A percentile compares a stretch with the other conserved stretches of the same genome.
These are phyloP conservation scores for Epinephelus coioides DNA, from an alignment of 2,797 vertebrate species.

Conservation along the genomic window DNA sequence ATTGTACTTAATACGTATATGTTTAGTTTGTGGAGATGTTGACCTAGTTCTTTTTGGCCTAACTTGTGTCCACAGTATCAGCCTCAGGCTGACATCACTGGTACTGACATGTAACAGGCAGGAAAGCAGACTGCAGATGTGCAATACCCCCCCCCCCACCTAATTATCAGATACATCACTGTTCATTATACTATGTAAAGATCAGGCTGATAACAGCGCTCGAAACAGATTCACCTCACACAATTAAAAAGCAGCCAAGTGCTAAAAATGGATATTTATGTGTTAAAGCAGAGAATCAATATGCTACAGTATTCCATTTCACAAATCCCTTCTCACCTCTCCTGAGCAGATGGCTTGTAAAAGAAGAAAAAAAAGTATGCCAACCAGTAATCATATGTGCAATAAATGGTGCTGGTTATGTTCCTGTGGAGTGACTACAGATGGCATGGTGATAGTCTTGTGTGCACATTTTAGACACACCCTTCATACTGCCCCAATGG, in stretches of 20 bases:
- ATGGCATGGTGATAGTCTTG: constrained; percentile 84
- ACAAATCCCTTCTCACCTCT: constrained; percentile 77
- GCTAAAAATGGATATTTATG: constrained; percentile 56
- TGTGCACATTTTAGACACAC: constrained; percentile 77
- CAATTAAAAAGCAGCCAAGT: constrained; percentile 43
- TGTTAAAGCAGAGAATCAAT: constrained; percentile 70
- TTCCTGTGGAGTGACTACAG: constrained; percentile 87
- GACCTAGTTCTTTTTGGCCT: not conserved
- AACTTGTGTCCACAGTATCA: not conserved
- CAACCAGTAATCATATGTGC: constrained; percentile 87
- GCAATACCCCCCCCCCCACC: not conserved
- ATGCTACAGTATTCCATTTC: constrained; percentile 69
- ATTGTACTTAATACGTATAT: not conserved
- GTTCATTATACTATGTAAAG: constrained; percentile 22
- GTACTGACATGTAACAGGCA: not conserved
- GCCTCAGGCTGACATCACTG: not conserved
- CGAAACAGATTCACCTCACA: constrained; percentile 48
- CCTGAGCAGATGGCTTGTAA: constrained; percentile 87
- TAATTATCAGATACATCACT: not conserved
- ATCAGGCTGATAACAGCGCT: constrained; percentile 8
- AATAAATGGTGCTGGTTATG: constrained; percentile 88
- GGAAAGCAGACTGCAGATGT: too few species aligned
- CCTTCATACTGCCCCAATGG: constrained; percentile 63
- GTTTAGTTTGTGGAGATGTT: not conserved
- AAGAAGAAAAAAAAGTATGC: constrained; percentile 71